Base-by-base conservation (phyloP, 2,888 invertebrate genomes). In the Gastracanthus pulcherrimus region DNA sequence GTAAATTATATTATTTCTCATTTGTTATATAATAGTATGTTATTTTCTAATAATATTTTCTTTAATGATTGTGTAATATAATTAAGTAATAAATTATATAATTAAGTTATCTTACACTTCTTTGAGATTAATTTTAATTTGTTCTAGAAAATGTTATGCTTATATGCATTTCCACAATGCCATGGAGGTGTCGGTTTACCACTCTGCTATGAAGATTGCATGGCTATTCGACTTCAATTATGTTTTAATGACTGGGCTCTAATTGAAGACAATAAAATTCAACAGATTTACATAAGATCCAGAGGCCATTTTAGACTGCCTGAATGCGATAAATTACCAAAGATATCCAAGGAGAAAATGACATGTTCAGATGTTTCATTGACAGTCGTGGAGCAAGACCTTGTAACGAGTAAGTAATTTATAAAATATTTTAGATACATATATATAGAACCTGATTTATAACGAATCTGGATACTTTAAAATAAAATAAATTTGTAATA, bases 231-330 rank as follows among this genome's bases (percentile, higher is more conserved):
- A 90, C 95, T 96, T 91, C 95, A 97, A 88, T 97, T 98, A 92
- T 99, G 98, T 92, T 97, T 96, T 91, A 97, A 96, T 89, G 97
- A 98, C 90, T 98, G 98, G 98, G 96, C 96, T 31, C 92, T 97
- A 79, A 95, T 98, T 77, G 97, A 98, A 92, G 97, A 97, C 88
- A 96, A 96, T 90, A 98, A 97, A 90, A 94, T 94, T 81, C 94
- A 95, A 82, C 95, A 96, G 62, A 95, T 96, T 82, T 96, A 93
- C 89, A 95, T 97, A 86, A 95, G 96, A 90, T 95, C 96, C 31
- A 93, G 97, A 84, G 97, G 97, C 1, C 97, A 98, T 90, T 98
- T 98, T 90, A 93, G 96, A 75, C 93, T 98, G 86, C 98, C 98
- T 2, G 95, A 96, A 87, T 99, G 98, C 92, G 95, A 96, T 82